Conservation (phyloP, 1,140 invertebrate genomes). For the Nomia melanderi region DNA sequence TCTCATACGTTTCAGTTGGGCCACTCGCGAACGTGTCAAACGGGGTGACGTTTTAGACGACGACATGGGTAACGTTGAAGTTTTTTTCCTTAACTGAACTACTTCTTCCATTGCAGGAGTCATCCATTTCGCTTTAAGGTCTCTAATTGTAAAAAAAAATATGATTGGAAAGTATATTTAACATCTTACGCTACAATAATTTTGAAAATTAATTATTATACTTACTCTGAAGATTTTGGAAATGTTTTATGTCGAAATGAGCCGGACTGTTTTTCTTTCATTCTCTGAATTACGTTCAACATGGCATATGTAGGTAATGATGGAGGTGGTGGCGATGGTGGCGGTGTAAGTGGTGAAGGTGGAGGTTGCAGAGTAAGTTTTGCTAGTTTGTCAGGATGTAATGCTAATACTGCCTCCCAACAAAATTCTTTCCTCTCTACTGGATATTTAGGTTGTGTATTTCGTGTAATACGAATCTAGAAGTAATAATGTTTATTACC, state of each 20-base stretch:
- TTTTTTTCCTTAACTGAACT: constrained; percentile 68
- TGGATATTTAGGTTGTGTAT: constrained; percentile 63
- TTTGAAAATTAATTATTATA: constrained; percentile 35
- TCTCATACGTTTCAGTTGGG: constrained; percentile 69
- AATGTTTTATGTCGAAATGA: constrained; percentile 61
- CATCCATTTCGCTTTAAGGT: constrained; percentile 75
- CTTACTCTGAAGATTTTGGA: constrained; percentile 73
- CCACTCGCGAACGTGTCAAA: constrained; percentile 70
- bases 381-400: constrained; percentile 79
- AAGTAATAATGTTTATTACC: constrained; percentile 34
- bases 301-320: constrained; percentile 81
- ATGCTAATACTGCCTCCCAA: constrained; percentile 78
- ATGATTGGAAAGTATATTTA: neutral
- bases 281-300: constrained; percentile 79
- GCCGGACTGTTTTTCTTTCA: constrained; percentile 75
- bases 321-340: constrained; percentile 71
- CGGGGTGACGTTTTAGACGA: constrained; percentile 43
- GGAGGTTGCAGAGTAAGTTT: constrained; percentile 74
- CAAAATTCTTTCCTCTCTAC: constrained; percentile 71
- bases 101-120: constrained; percentile 79
- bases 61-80: constrained; percentile 6
- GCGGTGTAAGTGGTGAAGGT: constrained; percentile 72
- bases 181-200: constrained; percentile 9
- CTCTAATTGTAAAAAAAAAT: constrained; percentile 43
- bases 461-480: constrained; percentile 78